Evolutionary conservation across 2,797 vertebrate genomes (phyloP).

Genomic region (Pogoniulus pusillus): DNA sequence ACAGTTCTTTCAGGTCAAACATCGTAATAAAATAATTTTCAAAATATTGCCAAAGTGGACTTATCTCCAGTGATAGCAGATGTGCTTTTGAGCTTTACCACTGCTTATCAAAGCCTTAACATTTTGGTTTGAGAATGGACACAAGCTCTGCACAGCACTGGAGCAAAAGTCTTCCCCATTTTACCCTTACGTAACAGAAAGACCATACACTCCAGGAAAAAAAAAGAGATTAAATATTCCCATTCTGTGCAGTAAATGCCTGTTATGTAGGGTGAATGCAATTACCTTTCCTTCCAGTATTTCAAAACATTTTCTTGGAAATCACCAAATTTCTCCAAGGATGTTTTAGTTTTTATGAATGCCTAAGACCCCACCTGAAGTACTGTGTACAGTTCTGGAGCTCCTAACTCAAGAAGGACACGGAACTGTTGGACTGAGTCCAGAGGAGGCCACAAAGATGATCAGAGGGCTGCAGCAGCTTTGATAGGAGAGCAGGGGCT

Average conservation of each 20-base stretch:
- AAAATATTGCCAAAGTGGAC: background rate
- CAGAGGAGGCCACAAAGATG: too few relatives aligned
- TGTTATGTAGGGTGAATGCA: background rate
- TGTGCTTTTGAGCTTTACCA: background rate
- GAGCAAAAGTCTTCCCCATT: background rate
- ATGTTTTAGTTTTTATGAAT: background rate
- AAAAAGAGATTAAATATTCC: background rate
- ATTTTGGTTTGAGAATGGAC: background rate
- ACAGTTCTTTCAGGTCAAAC: conserved; percentile 30
- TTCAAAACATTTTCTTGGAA: background rate
- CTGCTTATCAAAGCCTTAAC: background rate
- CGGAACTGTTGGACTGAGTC: too few relatives aligned
- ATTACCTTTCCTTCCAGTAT: background rate
- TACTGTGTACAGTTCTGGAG: too few relatives aligned
- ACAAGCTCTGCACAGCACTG: background rate
- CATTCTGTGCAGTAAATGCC: background rate
- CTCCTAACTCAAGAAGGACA: too few relatives aligned
- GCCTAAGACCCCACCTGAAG: too few relatives aligned
- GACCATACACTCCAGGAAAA: background rate
- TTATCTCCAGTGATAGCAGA: background rate
- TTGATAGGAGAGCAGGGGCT: too few relatives aligned
- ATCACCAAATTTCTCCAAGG: background rate
- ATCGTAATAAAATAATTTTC: background rate
- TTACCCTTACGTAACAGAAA: background rate
- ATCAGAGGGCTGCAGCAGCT: too few relatives aligned